Percentiles rank a stretch among this genome's conserved stretches.
These are phyloP conservation scores for Pararge aegeria DNA, from an alignment of 1,140 invertebrate species.

Conservation along the genomic window DNA sequence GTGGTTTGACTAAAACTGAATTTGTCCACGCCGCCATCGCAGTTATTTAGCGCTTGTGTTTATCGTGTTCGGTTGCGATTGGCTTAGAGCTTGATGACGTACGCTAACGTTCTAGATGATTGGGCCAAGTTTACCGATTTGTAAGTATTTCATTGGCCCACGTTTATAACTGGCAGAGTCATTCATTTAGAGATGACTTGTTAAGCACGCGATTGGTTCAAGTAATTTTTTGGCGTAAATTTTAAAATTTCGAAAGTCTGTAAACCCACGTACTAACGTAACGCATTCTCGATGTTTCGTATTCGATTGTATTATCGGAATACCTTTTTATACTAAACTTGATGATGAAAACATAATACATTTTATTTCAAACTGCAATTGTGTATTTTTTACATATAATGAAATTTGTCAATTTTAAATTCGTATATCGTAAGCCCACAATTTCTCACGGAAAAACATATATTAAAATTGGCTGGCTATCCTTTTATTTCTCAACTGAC, in stretches of 20 bases:
- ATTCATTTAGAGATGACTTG: slow-evolving; percentile 23
- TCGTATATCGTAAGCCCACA: too few species aligned
- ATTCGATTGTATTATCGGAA: neutral
- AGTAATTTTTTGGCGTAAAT: slow-evolving; percentile 45
- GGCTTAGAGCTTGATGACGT: slow-evolving; percentile 57
- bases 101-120: slow-evolving; percentile 31
- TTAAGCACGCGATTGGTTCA: slow-evolving; percentile 22
- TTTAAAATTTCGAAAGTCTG: slow-evolving; percentile 41
- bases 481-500: too few species aligned
- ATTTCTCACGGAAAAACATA: too few species aligned
- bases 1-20: slow-evolving; percentile 68
- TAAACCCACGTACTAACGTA: too few species aligned
- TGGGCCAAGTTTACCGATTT: slow-evolving; percentile 63
- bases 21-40: slow-evolving; percentile 58
- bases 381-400: too few species aligned
- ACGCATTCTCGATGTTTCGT: slow-evolving; percentile 4
- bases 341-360: neutral
- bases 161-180: slow-evolving; percentile 58
- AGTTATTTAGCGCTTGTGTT: slow-evolving; percentile 77
- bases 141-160: slow-evolving; percentile 67
- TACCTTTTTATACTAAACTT: neutral
- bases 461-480: too few species aligned
- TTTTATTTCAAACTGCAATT: too few species aligned
- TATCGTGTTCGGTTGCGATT: slow-evolving; percentile 67
- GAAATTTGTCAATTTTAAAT: too few species aligned